These are phyloP conservation scores for Artemia sinica DNA, from an alignment of 2,888 invertebrate genomes.

Conservation along the genomic window DNA sequence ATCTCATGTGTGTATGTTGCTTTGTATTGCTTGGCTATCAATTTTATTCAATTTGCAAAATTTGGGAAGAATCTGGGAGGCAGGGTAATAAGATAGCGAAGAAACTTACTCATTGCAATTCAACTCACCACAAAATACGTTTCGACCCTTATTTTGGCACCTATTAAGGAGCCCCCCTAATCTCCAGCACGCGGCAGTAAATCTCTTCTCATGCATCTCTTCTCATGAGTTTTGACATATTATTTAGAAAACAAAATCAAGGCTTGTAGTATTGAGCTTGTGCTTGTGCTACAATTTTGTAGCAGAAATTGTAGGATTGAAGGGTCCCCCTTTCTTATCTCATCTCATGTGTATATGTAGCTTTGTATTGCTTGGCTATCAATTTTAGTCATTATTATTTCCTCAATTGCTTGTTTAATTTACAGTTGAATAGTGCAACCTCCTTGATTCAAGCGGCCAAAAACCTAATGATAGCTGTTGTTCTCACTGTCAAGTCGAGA, in stretches of 20 bases:
- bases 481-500: conserved; percentile 93
- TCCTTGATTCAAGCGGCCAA: conserved; percentile 97
- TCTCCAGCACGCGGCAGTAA: neutral
- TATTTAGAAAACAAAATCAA: too few relatives aligned
- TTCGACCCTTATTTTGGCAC: neutral
- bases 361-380: neutral
- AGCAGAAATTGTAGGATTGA: too few relatives aligned
- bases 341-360: too few relatives aligned
- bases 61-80: neutral
- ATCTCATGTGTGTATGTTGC: too few relatives aligned
- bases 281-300: too few relatives aligned
- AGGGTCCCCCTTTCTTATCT: too few relatives aligned
- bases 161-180: neutral
- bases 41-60: too few relatives aligned
- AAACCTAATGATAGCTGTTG: conserved; percentile 98
- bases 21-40: too few relatives aligned
- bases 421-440: conserved; percentile 86
- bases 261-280: too few relatives aligned
- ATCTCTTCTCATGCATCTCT: neutral
- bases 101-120: neutral
- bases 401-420: conserved; percentile 23
- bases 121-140: neutral
- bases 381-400: neutral
- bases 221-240: too few relatives aligned
- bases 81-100: neutral